phyloP scores from a whole-genome alignment of 2,888 invertebrate species.

The Amphipoea oculea region DNA sequence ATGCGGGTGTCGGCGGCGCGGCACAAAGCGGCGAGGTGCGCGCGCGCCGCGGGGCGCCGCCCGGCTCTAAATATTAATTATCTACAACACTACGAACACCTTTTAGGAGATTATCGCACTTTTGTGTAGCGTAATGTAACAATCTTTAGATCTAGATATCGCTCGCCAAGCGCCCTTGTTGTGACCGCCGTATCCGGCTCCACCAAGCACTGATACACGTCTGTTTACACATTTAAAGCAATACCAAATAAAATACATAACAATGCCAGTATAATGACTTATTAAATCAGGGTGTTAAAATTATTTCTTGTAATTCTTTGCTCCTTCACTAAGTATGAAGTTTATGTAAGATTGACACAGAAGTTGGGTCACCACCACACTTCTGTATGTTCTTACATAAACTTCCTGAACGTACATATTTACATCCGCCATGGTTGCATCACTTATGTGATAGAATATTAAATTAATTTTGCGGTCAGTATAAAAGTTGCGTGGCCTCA shows the following conservation, averaged over 20 bases:
- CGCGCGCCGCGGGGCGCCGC: conserved; percentile 86
- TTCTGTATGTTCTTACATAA: conserved; percentile 8
- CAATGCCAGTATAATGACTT: not conserved
- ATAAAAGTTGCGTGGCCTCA: conserved; percentile 78
- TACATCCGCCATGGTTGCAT: conserved; percentile 63
- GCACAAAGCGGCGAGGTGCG: conserved; percentile 81
- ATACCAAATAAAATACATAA: conserved; percentile 5
- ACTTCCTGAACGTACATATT: conserved; percentile 42
- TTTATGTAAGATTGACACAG: conserved; percentile 7
- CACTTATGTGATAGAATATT: conserved; percentile 78
- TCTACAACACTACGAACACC: conserved; percentile 88
- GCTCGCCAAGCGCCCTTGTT: conserved; percentile 68
- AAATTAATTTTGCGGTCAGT: conserved; percentile 86
- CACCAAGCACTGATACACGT: not conserved
- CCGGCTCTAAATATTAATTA: conserved; percentile 89
- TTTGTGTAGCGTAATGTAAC: conserved; percentile 82
- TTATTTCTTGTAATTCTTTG: not conserved
- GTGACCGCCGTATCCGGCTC: conserved; percentile 56
- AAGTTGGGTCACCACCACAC: not conserved
- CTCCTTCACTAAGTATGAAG: not conserved
- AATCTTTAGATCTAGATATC: conserved; percentile 84
- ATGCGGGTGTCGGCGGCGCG: conserved; percentile 83
- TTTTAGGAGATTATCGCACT: conserved; percentile 89
- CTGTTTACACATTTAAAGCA: conserved; percentile 40
- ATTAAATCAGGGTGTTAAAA: not conserved